Base-by-base conservation (phyloP, 1,140 invertebrate genomes). In the Condylostylus longicornis region DNA sequence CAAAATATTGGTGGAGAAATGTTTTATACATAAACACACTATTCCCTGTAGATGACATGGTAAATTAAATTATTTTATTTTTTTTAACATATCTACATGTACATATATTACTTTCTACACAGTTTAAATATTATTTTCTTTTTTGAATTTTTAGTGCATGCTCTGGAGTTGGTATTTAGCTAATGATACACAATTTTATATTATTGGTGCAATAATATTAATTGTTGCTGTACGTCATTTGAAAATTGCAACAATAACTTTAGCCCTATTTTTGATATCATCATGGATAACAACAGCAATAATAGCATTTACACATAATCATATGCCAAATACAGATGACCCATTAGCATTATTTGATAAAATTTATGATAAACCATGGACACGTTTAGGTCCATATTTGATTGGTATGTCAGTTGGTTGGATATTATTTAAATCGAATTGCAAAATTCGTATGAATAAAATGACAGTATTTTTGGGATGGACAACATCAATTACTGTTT, bases 101-200 rank as follows among this genome's bases (percentile, higher is more conserved):
- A 12, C 2, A 34, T 38, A 17, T 20, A n/a, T 32, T 15, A 36
- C 3, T 28, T 18, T 36, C 2, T 34, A 5, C 3, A 34, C n/a
- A n/a, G n/a, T 13, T 21, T 4, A 12, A 13, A 19, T 12, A 33
- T 21, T 33, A 18, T 34, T 46, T 43, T 32, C 0, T 33, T 37
- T 38, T 33, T 25, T 42, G n/a, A n/a, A 37, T 45, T 69, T 70
- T 9, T 60, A 86, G 82, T 86, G 82, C 49, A 85, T 85, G 81
- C 50, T 84, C 18, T 86, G 82, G 82, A 85, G 81, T 64, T 86
- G 82, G 82, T 85, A 86, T 49, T 58, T 86, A n/a, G 80, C 82
- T 0, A 81, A 85, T 44, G 82, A 86, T 49, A 83, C 81, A 0
- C 82, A 86, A 50, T 85, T 85, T 58, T 86, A 84, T 49, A 69